Evolutionary conservation across 2,113 vertebrate genomes (phyloP).

Genomic region (Pimephales promelas): DNA sequence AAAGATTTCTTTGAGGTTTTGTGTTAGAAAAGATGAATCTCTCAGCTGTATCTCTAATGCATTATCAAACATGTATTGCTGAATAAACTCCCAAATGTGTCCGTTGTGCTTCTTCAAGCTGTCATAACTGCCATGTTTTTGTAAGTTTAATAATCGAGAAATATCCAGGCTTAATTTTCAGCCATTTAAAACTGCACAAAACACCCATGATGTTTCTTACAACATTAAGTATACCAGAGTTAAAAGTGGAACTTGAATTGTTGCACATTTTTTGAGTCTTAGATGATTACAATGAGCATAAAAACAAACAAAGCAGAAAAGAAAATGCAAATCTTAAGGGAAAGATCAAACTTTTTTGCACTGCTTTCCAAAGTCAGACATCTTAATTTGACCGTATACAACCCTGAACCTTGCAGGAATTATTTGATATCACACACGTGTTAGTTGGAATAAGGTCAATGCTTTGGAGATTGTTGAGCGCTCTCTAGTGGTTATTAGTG

Average conservation of each 20-base stretch:
- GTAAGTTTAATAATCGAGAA: neutral
- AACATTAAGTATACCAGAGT: neutral
- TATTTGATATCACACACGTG: neutral
- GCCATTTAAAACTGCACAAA: neutral
- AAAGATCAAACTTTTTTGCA: no score
- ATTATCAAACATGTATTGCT: neutral
- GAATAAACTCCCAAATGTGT: constrained; percentile 16
- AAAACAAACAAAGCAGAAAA: neutral
- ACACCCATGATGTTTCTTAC: neutral
- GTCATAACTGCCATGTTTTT: neutral
- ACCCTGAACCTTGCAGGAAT: neutral
- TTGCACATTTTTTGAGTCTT: neutral
- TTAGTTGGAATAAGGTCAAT: neutral
- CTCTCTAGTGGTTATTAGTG: neutral
- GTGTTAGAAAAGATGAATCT: neutral
- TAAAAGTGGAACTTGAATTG: neutral
- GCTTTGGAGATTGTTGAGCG: neutral
- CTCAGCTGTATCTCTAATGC: constrained; percentile 1
- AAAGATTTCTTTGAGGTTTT: neutral
- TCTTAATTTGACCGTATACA: no score
- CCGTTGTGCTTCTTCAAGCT: neutral
- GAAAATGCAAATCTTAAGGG: no score
- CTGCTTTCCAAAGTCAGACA: no score
- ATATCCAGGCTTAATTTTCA: neutral
- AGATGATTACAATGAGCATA: neutral